Base-by-base conservation (phyloP, 2,797 vertebrate species). In the Xenops minutus region DNA sequence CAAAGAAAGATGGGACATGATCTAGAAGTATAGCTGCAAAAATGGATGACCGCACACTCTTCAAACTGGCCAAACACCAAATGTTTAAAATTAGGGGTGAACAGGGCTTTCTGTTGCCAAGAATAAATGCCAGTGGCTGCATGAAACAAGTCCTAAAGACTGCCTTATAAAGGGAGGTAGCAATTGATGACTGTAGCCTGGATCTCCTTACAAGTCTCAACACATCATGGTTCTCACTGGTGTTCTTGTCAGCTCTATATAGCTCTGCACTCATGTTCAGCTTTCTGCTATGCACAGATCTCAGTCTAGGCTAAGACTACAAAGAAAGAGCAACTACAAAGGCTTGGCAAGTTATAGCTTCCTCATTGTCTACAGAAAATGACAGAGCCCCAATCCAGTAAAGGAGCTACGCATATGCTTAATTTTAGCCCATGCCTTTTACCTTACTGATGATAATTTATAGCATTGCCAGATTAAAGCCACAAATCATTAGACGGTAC, bases 371-470 rank as follows among this genome's bases (percentile, higher is more conserved):
- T 27, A 67, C 12, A 64, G 34, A 56, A 87, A 84, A 86, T 2
- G 0, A 41, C 1, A 48, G 12, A 84, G 10, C 2, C 7, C 6
- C 16, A 43, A 19, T 0, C 7, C 22, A 44, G 10, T 10, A 73
- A 73, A 76, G 23, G 15, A 46, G 18, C 4, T 46, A 58, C 6
- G 43, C 6, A 30, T 20, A 56, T 4, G 7, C 16, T 61, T 62
- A 37, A 62, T 66, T 88, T 85, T 71, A 72, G 10, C 3, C 36
- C 14, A 24, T 24, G 5, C 7, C n/a, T 92, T 90, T 73, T 83
- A 63, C 15, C 13, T 49, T 55, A 52, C 7, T 52, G 41, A 51
- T 12, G 4, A 5, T 22, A 56, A 72, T n/a, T 84, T 49, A 49
- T 29, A 48, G 14, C 12, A 41, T 61, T 21, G 75, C 26, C 37